Base-by-base conservation (phyloP, 2,888 invertebrate genomes). In the Idaea aversata region DNA sequence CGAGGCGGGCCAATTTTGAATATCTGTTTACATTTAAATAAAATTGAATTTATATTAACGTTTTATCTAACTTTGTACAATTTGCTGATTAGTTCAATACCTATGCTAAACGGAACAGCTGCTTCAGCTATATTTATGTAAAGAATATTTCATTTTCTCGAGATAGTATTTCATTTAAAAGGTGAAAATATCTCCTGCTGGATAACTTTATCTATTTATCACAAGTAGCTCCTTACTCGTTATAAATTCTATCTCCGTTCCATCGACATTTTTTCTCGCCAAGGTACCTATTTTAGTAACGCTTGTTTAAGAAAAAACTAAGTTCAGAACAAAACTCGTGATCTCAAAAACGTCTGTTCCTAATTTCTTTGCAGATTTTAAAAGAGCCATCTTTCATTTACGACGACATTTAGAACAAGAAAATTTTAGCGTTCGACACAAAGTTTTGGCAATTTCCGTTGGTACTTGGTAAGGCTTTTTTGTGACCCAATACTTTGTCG, bases 321-420 rank as follows among this genome's bases (percentile, higher is more conserved):
- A 81, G 84, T 81, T 85, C 86, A 84, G 88, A 86, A 85, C 84
- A 83, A 85, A 90, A 90, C 88, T 89, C 88, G 87, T 90, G 89
- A 90, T 88, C 86, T 88, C 79, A 85, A 88, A 88, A 90, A 91
- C 90, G 90, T 88, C 89, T 91, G 90, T 90, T 89, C 87, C 88
- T 90, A 91, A 91, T 91, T 91, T 90, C 89, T 91, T 91, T 90
- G 81, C 88, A 88, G 90, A 90, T 91, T 90, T 88, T 88, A 90
- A 91, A 90, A 91, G 88, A 90, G 86, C 88, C 88, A 91, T 91
- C 89, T 90, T 90, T 91, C 90, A 91, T 91, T 91, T 91, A 91
- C 90, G 91, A 87, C 87, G 89, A 90, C 90, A 88, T 89, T 91
- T 88, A 85, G 90, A 90, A 90, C 91, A 91, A 91, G 91, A 88